phyloP scores from a whole-genome alignment of 2,113 vertebrate species.

The Zootoca vivipara region DNA sequence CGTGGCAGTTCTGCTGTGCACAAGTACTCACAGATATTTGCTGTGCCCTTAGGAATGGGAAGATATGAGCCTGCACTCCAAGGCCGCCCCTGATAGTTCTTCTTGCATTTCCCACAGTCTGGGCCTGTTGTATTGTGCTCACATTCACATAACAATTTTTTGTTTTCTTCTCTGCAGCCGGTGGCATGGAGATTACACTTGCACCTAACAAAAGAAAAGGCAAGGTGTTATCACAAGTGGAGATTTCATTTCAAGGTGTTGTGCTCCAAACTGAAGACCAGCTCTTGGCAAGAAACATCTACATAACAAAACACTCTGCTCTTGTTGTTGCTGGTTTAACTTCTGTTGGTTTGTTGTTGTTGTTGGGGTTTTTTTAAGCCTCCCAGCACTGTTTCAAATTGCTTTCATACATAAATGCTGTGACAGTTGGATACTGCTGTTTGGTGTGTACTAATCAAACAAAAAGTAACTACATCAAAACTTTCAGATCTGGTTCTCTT shows the following conservation, averaged over 20 bases:
- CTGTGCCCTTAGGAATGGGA: constrained; percentile 97
- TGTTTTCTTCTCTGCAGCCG: constrained; percentile 94
- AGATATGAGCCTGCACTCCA: constrained; percentile 98
- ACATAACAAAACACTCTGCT: background rate
- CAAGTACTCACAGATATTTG: constrained; percentile 96
- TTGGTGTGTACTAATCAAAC: constrained; percentile 21
- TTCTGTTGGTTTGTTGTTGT: too few relatives aligned
- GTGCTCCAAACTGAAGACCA: constrained; percentile 5
- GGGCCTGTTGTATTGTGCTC: constrained; percentile 99
- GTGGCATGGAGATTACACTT: constrained; percentile 99
- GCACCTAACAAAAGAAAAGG: constrained; percentile 85
- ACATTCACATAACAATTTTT: constrained; percentile 94
- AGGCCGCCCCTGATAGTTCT: constrained; percentile 92
- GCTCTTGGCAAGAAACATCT: background rate
- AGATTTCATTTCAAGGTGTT: constrained; percentile 23
- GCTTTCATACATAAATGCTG: constrained; percentile 11
- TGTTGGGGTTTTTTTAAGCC: background rate
- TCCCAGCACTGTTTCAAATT: background rate
- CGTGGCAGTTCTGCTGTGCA: constrained; percentile 36
- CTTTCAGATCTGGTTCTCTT: constrained; percentile 6
- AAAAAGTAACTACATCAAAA: constrained; percentile 21
- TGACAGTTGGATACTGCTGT: constrained; percentile 2
- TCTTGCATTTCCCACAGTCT: constrained; percentile 98
- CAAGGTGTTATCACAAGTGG: constrained; percentile 49
- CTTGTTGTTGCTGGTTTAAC: background rate